Conservation (phyloP, 1,140 invertebrate genomes). For the Macrotrachela quadricornifera region DNA sequence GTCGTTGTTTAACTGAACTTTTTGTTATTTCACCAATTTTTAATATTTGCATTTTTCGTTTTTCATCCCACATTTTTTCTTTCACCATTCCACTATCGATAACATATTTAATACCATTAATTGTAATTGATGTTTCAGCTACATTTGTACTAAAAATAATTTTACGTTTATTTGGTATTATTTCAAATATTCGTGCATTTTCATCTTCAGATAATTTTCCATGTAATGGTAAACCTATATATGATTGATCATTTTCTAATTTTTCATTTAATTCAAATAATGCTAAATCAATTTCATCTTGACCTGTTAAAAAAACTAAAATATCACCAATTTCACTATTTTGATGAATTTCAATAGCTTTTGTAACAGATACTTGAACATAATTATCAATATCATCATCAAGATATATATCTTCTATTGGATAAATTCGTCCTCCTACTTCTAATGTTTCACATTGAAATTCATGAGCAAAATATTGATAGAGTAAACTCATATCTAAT, state of each 20-base stretch:
- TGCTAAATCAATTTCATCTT: slow-evolving; percentile 87
- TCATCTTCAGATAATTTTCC: neutral
- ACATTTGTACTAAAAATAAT: slow-evolving; percentile 8
- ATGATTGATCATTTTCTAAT: neutral
- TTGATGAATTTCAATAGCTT: slow-evolving; percentile 76
- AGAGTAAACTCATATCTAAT: slow-evolving; percentile 57
- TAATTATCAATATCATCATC: no score
- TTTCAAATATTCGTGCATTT: slow-evolving; percentile 4
- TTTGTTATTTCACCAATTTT: slow-evolving; percentile 61
- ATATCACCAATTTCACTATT: slow-evolving; percentile 49
- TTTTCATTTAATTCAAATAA: slow-evolving; percentile 28
- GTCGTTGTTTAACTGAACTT: slow-evolving; percentile 71
- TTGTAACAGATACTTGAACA: slow-evolving; percentile 86
- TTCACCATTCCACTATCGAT: slow-evolving; percentile 88
- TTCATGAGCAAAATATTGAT: slow-evolving; percentile 64
- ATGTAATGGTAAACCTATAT: slow-evolving; percentile 4
- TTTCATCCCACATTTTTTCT: slow-evolving; percentile 49
- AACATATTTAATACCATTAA: slow-evolving; percentile 71
- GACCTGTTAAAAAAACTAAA: slow-evolving; percentile 87
- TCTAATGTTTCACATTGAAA: slow-evolving; percentile 71
- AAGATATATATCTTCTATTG: no score
- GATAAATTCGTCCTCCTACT: slow-evolving; percentile 44
- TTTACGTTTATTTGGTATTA: neutral
- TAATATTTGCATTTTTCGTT: slow-evolving; percentile 58
- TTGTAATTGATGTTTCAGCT: slow-evolving; percentile 47